These are phyloP conservation scores for Carapus acus DNA, from an alignment of 2,797 vertebrate genomes.

Conservation along the genomic window DNA sequence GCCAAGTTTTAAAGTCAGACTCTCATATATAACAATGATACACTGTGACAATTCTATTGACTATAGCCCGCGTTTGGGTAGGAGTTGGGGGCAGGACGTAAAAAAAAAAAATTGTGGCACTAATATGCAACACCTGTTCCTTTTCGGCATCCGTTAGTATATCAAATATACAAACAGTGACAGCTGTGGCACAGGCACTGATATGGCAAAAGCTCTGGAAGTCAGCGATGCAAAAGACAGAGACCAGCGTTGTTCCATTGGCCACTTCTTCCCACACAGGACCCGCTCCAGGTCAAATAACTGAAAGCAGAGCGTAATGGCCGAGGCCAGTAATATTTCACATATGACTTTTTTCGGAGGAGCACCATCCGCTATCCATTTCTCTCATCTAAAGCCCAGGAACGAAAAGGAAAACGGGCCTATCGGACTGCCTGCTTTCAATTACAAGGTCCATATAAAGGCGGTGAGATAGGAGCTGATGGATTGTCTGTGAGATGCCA, in stretches of 20 bases:
- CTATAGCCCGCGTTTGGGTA: constrained; percentile 39
- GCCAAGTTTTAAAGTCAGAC: constrained; percentile 49
- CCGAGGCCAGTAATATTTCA: constrained; percentile 50
- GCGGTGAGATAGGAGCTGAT: constrained; percentile 35
- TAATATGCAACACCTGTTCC: constrained; percentile 73
- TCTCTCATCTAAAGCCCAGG: constrained; percentile 44
- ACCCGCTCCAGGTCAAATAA: constrained; percentile 44
- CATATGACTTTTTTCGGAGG: constrained; percentile 51
- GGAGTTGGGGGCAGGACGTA: neutral
- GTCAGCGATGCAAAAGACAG: constrained; percentile 24
- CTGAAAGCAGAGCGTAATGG: constrained; percentile 43
- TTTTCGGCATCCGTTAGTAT: constrained; percentile 59
- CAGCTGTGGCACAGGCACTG: constrained; percentile 68
- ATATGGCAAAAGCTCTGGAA: constrained; percentile 43
- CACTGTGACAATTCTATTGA: constrained; percentile 61
- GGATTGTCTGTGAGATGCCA: constrained; percentile 37
- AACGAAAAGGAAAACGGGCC: constrained; percentile 22
- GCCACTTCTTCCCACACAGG: constrained; percentile 29
- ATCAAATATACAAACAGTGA: constrained; percentile 68
- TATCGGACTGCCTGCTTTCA: constrained; percentile 52
- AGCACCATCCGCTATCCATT: constrained; percentile 42
- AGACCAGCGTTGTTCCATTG: constrained; percentile 15
- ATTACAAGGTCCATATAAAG: constrained; percentile 49
- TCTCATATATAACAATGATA: constrained; percentile 56
- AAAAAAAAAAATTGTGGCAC: constrained; percentile 53